phyloP scores from a whole-genome alignment of 2,888 invertebrate species.

The Troides oblongomaculatus region DNA sequence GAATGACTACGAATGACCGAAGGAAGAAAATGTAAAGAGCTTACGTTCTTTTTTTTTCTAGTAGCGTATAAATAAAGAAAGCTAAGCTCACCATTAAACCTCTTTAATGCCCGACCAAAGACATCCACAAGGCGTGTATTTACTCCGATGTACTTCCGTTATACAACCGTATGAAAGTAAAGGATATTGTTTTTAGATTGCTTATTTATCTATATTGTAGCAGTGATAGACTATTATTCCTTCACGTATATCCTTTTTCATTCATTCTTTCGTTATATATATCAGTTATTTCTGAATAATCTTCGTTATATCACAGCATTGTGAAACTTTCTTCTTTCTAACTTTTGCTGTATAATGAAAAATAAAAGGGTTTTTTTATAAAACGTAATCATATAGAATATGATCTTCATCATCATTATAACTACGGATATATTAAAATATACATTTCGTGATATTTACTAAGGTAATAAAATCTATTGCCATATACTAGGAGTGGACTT shows the following conservation, averaged over 20 bases:
- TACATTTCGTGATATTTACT: too few relatives aligned
- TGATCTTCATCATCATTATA: too few relatives aligned
- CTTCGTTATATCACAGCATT: too few relatives aligned
- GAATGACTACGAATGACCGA: conserved; percentile 1
- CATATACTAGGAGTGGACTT: too few relatives aligned
- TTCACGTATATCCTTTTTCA: not conserved
- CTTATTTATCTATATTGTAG: not conserved
- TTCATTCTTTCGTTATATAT: not conserved
- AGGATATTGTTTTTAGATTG: conserved; percentile 5
- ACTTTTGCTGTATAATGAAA: too few relatives aligned
- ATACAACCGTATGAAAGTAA: not conserved
- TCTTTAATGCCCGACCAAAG: not conserved
- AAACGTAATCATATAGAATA: too few relatives aligned
- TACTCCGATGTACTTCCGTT: conserved; percentile 3
- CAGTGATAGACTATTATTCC: not conserved
- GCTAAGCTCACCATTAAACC: not conserved
- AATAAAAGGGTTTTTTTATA: too few relatives aligned
- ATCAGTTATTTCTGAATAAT: too few relatives aligned
- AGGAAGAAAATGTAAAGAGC: not conserved
- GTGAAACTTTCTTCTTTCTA: too few relatives aligned
- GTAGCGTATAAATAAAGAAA: not conserved
- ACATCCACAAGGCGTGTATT: conserved; percentile 1
- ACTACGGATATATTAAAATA: too few relatives aligned
- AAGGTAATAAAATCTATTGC: too few relatives aligned
- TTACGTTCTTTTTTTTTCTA: not conserved